Conservation (phyloP, 2,113 vertebrate species). For the Plotosus lineatus region DNA sequence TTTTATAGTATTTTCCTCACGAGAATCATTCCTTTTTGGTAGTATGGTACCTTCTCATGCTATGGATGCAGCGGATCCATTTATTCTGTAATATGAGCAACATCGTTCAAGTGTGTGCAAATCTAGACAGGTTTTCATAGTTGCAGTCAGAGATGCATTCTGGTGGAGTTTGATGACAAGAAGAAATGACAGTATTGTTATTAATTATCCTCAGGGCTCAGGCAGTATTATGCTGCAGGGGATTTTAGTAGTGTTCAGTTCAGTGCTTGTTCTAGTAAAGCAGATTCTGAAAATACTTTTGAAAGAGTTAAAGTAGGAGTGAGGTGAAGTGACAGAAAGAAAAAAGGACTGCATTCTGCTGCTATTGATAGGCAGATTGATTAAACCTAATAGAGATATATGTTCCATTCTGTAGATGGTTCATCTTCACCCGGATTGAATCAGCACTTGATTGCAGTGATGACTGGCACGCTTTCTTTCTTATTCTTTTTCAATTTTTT, state of each 20-base stretch:
- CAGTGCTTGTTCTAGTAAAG: slow-evolving; percentile 26
- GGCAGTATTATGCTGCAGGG: not conserved
- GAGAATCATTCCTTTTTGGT: no score
- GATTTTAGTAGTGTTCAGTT: slow-evolving; percentile 23
- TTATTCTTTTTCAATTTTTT: not conserved
- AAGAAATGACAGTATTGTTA: not conserved
- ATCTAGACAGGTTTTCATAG: no score
- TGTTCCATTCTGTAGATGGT: slow-evolving; percentile 24
- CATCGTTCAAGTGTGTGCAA: no score
- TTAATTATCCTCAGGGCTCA: slow-evolving; percentile 16
- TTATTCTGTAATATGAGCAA: no score
- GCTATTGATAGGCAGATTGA: slow-evolving; percentile 23
- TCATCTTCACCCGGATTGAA: slow-evolving; percentile 14
- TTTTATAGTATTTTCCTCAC: no score
- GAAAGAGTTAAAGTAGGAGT: not conserved
- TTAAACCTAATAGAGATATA: slow-evolving; percentile 31
- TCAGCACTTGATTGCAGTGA: not conserved
- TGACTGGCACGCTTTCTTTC: not conserved
- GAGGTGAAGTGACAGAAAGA: not conserved
- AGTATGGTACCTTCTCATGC: no score
- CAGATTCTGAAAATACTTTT: slow-evolving; percentile 21
- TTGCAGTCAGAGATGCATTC: no score
- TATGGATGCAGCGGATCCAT: no score
- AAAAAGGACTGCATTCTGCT: slow-evolving; percentile 8
- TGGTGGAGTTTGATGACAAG: no score